Percentiles rank a stretch among this genome's conserved stretches.
These are phyloP conservation scores for Fragum whitleyi DNA, from an alignment of 2,888 invertebrate genomes.

Conservation along the genomic window DNA sequence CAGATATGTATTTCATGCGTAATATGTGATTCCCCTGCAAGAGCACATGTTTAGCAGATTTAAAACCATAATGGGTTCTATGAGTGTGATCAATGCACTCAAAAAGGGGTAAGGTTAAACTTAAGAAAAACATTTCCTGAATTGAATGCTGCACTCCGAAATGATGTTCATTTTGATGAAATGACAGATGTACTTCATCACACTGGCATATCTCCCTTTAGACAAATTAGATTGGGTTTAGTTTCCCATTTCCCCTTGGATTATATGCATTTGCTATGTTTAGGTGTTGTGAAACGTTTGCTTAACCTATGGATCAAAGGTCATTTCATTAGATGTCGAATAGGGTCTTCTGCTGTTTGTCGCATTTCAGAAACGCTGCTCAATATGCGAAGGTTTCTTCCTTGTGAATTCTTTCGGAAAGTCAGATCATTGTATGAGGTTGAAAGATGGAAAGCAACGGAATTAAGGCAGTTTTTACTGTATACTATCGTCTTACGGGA, in stretches of 20 bases:
- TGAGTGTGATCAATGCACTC: constrained; percentile 76
- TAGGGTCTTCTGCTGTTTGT: constrained; percentile 19
- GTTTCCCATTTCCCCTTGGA: constrained; percentile 76
- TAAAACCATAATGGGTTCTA: constrained; percentile 76
- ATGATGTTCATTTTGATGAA: constrained; percentile 62
- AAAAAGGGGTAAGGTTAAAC: constrained; percentile 43
- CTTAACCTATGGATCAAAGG: constrained; percentile 67
- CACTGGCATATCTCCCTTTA: constrained; percentile 56
- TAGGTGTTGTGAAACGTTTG: constrained; percentile 73
- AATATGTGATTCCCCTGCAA: constrained; percentile 78
- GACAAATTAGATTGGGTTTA: constrained; percentile 58
- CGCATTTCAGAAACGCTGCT: constrained; percentile 29
- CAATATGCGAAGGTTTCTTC: constrained; percentile 29
- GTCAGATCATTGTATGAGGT: constrained; percentile 70
- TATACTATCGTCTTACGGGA: constrained; percentile 72
- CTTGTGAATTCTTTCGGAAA: constrained; percentile 74
- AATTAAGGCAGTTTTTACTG: constrained; percentile 74
- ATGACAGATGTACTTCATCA: constrained; percentile 64
- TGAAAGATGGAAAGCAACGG: constrained; percentile 78
- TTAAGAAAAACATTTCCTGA: constrained; percentile 57
- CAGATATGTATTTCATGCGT: constrained; percentile 56
- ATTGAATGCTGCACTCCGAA: constrained; percentile 43
- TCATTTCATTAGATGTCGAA: constrained; percentile 31
- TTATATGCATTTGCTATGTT: constrained; percentile 80
- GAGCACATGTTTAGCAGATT: constrained; percentile 72